phyloP scores from a whole-genome alignment of 2,888 invertebrate species.

The Eupelmus urozonus region DNA sequence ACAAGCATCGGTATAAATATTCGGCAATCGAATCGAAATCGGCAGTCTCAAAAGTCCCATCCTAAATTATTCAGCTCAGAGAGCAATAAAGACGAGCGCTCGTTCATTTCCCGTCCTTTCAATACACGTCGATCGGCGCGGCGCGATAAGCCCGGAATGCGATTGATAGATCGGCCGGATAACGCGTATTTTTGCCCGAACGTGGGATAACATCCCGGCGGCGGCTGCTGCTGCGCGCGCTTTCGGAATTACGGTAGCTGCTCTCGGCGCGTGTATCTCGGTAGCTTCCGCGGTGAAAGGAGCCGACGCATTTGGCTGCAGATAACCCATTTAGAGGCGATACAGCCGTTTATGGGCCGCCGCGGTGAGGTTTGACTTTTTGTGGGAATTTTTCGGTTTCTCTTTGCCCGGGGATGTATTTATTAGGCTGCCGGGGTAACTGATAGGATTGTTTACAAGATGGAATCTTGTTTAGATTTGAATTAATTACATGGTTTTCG shows the following conservation, averaged over 20 bases:
- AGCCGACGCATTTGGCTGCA: slow-evolving; percentile 22
- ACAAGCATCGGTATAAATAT: background rate
- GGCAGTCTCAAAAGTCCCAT: slow-evolving; percentile 1
- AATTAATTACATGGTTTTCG: no score
- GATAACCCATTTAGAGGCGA: slow-evolving; percentile 24
- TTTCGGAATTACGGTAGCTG: slow-evolving; percentile 37
- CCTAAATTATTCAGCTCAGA: slow-evolving; percentile 4
- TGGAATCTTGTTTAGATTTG: no score
- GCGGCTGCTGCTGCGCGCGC: background rate
- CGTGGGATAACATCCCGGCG: slow-evolving; percentile 10
- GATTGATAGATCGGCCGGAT: slow-evolving; percentile 26
- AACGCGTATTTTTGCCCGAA: slow-evolving; percentile 17
- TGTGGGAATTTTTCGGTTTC: no score
- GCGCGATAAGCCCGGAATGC: slow-evolving; percentile 14
- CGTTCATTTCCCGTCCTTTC: no score
- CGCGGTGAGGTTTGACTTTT: no score
- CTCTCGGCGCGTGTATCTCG: background rate
- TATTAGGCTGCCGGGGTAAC: no score
- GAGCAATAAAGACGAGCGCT: slow-evolving; percentile 30
- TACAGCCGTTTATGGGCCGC: no score
- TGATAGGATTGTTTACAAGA: no score
- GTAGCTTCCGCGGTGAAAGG: slow-evolving; percentile 46
- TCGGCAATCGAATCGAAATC: slow-evolving; percentile 16
- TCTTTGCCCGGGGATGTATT: no score
- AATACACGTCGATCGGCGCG: background rate